Conservation (phyloP, 64 coral and sea anemone genomes). For the Porites lutea region DNA sequence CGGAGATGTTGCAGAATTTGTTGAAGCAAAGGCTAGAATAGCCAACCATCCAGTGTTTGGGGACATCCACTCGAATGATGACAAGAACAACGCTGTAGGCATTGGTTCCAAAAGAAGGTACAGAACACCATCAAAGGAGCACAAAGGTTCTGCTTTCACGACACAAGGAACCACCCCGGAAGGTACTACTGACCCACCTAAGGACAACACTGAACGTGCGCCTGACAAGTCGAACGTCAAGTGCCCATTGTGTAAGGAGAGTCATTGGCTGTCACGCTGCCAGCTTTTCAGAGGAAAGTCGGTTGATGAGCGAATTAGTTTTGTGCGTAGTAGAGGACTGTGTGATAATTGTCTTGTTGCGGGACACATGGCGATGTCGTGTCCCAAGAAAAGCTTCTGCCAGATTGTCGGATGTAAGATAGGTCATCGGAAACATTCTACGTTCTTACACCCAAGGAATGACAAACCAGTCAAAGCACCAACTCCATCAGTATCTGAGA, state of each 20-base stretch:
- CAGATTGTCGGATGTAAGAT: conserved; percentile 42
- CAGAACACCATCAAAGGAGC: too few relatives aligned
- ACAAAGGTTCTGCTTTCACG: conserved; percentile 61
- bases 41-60: conserved; percentile 68
- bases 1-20: conserved; percentile 45
- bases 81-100: background rate
- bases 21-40: conserved; percentile 59
- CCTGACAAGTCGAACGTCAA: background rate
- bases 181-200: background rate
- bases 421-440: conserved; percentile 67
- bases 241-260: conserved; percentile 24
- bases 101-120: background rate
- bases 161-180: conserved; percentile 11
- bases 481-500: too few relatives aligned
- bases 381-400: conserved; percentile 51
- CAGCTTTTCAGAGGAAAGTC: conserved; percentile 44
- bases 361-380: conserved; percentile 32
- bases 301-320: background rate
- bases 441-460: conserved; percentile 60
- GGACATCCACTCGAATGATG: conserved; percentile 8
- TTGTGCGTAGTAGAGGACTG: conserved; percentile 37
- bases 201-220: too few relatives aligned
- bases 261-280: conserved; percentile 65
- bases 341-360: conserved; percentile 55
- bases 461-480: too few relatives aligned